Evolutionary conservation across 2,113 vertebrate genomes (phyloP), one percentile per base, ranked within the genome.

Genomic region (Rhipidura dahli): DNA sequence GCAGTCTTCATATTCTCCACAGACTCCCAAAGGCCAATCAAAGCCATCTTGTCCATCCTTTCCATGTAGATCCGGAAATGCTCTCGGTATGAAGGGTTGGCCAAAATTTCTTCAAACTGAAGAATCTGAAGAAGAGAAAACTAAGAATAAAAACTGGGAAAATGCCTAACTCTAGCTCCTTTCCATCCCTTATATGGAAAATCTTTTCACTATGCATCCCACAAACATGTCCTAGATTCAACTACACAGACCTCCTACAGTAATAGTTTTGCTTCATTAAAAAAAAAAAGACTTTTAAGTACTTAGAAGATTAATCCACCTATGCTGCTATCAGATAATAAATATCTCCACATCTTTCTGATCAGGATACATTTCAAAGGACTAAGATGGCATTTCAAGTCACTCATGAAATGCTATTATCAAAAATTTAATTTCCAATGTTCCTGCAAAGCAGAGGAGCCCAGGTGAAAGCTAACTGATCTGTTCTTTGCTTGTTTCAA

Each of bases 21-120:
- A 47, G 99, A 98, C 91, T 99, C 99, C 99, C 99, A 99, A 92
- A 99, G 98, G 93, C 98, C 96, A 3, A 99, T 98, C 87, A 99
- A 97, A 96, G 98, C 97, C 89, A 98, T 97, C 96, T 99, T 99
- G 94, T 99, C 99, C 86, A 99, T 98, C 85, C 98, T 98, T 93
- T 99, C 99, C 99, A 99, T 99, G 97, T 99, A 99, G 77, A 97
- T 96, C 83, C 98, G 97, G 87, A 99, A 99, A 72, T 99, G 98
- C 49, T 99, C 98, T 96, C 99, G 98, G 96, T 99, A 99, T 16
- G 96, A 97, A 56, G 98, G 93, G 76, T 97, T 99, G 70, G 97
- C 98, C 98, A 99, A 97, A 97, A 99, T 99, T 88, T 99, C 99
- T 70, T 99, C 98, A 93, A 99, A 99, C 91, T 99, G 99, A 93